Evolutionary conservation across 1,140 invertebrate genomes (phyloP), one percentile per base, ranked within the genome.

Genomic region (Forficula auricularia): DNA sequence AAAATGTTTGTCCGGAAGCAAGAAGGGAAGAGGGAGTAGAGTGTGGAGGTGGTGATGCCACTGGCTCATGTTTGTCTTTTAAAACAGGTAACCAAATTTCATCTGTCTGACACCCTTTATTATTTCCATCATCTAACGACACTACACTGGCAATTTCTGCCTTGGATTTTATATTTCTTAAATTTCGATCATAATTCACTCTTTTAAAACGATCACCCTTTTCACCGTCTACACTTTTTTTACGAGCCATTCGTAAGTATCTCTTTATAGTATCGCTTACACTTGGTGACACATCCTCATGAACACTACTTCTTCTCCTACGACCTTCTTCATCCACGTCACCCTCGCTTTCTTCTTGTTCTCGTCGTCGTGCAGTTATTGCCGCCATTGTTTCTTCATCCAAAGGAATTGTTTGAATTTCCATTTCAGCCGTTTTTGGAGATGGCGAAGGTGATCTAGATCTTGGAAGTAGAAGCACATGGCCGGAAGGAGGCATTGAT

Each of bases 181-280:
- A 63, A 52, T 83, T 86, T 27, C 79, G 69, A 52, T 89, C 85
- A 52, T 89, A 89, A 52, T 89, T 89, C 1, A 89, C 82, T 0
- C 82, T 71, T 54, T 86, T 86, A 51, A 88, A 89, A 13, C 78
- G 68, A 53, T 84, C 82, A 2, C 69, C 70, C 55, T 82, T 81
- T 39, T 84, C 81, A 2, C 77, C 70, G 48, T 84, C 80, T 1
- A 80, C 72, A 38, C 80, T 84, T 50, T 86, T 86, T 52, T 86
- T 87, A 4, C 83, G 62, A 0, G 81, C 82, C 82, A 86, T 86
- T 44, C 79, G 63, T 2, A 87, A 60, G 51, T 86, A 86, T 2
- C 82, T 63, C 53, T 84, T 85, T 19, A 87, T 84, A 0, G 80
- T 85, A 49, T 87, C 80, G 52, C 80, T 79, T 2, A 87, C 82